Base-by-base conservation (phyloP, 2,888 invertebrate species). In the Clanis bilineata region DNA sequence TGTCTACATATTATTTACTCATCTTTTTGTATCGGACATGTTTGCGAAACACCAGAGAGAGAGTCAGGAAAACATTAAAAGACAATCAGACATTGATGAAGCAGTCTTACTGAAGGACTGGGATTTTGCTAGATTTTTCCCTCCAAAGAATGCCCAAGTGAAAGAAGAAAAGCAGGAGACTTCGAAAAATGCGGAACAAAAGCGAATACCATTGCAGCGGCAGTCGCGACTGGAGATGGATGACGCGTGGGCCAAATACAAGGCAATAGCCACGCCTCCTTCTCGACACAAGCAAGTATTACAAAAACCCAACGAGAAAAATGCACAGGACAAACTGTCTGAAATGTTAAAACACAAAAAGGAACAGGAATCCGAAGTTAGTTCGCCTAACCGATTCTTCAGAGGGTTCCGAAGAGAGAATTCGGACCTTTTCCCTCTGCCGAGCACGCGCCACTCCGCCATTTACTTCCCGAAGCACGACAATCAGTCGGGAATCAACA, bases 111-210 rank as follows among this genome's bases (percentile, higher is more conserved):
- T 97, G 72, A 96, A 96, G 87, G 97, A 97, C 79, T 97, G 97
- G 97, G 96, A 97, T 90, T 95, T 97, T 86, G 96, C 96, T 70
- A 94, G 95, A 81, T 97, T 97, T 93, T 97, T 97, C 87, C 96
- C 95, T 12, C 87, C 90, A 63, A 92, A 88, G 76, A 86, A 74
- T 68, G 71, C 73, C 15, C 86, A 85, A 12, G 68, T 60, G n/a
- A 83, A 82, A 72, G 86, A 83, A 57, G 86, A 82, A 63, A 90
- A 84, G 63, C 77, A 68, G 66, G 85, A 83, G 58, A 63, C 83
- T 64, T 62, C 92, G 64, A 93, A 93, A 74, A 93, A 93, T 32
- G 71, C 69, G 4, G 92, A 90, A 23, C 82, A 79, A 55, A 88
- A 85, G 60, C 83, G 86, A 41, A 79, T 82, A 9, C 91, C 87